Conservation (phyloP, 2,113 vertebrate genomes). For the Centropus bengalensis region DNA sequence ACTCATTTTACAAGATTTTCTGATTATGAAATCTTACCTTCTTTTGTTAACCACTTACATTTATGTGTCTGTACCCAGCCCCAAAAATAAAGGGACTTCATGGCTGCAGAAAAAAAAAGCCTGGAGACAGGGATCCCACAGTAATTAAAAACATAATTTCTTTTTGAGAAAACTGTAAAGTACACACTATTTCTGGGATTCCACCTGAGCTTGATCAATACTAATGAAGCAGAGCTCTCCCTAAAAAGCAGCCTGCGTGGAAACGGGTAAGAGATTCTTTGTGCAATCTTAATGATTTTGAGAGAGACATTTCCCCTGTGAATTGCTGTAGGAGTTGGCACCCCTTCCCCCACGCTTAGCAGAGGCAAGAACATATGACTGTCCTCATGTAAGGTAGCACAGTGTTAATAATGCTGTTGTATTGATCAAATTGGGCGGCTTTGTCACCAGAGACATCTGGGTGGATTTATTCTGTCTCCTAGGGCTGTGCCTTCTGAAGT, state of each 20-base stretch:
- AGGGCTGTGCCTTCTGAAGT: neutral
- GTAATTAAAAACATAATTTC: neutral
- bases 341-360: slow-evolving; percentile 21
- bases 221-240: neutral
- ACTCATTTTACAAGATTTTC: neutral
- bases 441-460: slow-evolving; percentile 20
- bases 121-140: neutral
- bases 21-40: neutral
- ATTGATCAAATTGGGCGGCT: slow-evolving; percentile 69
- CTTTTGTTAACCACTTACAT: neutral
- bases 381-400: slow-evolving; percentile 39
- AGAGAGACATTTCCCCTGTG: slow-evolving; percentile 41
- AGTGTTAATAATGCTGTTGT: slow-evolving; percentile 70
- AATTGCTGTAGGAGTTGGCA: slow-evolving; percentile 27
- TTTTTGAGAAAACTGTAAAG: neutral
- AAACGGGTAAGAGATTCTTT: slow-evolving; percentile 15
- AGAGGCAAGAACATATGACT: slow-evolving; percentile 49
- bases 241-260: slow-evolving; percentile 18
- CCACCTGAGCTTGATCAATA: neutral
- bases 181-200: neutral
- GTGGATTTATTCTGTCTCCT: slow-evolving; percentile 47
- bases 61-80: neutral
- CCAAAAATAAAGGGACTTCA: neutral
- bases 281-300: slow-evolving; percentile 43
- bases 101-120: neutral